Conservation (phyloP, 2,113 vertebrate species). For the Coryphaenoides rupestris region DNA sequence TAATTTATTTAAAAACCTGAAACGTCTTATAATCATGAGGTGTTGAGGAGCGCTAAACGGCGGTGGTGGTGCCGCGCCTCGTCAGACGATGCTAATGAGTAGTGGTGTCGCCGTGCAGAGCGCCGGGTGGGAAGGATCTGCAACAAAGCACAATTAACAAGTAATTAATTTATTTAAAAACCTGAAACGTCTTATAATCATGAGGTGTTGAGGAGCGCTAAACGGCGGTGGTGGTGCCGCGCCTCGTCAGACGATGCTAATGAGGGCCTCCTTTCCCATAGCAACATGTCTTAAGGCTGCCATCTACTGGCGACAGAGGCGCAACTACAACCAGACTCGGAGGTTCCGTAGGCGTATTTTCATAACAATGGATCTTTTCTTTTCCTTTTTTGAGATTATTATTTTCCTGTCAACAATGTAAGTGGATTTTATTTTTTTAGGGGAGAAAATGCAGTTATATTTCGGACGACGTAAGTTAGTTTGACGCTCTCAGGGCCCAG, state of each 20-base stretch:
- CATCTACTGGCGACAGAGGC: conserved; percentile 51
- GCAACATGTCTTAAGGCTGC: conserved; percentile 50
- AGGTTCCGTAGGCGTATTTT: too few species aligned
- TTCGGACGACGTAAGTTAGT: too few species aligned
- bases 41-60: conserved; percentile 86
- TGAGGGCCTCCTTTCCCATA: conserved; percentile 70
- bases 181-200: conserved; percentile 44
- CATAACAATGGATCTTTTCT: too few species aligned
- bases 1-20: conserved; percentile 43
- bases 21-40: conserved; percentile 57
- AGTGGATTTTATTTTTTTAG: too few species aligned
- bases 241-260: conserved; percentile 95
- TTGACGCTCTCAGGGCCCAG: too few species aligned
- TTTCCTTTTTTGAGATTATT: too few species aligned
- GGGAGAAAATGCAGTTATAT: too few species aligned
- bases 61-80: conserved; percentile 72
- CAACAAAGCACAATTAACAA: conserved; percentile 46
- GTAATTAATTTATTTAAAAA: conserved; percentile 44
- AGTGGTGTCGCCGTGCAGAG: not conserved
- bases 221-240: conserved; percentile 83
- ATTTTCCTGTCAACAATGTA: too few species aligned
- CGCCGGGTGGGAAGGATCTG: conserved; percentile 18
- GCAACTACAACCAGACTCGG: not conserved
- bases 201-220: conserved; percentile 82
- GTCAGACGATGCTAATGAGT: conserved; percentile 98